phyloP scores from a whole-genome alignment of 37 sponge, comb jelly and placozoan species.

The Aplysina aerophoba region DNA sequence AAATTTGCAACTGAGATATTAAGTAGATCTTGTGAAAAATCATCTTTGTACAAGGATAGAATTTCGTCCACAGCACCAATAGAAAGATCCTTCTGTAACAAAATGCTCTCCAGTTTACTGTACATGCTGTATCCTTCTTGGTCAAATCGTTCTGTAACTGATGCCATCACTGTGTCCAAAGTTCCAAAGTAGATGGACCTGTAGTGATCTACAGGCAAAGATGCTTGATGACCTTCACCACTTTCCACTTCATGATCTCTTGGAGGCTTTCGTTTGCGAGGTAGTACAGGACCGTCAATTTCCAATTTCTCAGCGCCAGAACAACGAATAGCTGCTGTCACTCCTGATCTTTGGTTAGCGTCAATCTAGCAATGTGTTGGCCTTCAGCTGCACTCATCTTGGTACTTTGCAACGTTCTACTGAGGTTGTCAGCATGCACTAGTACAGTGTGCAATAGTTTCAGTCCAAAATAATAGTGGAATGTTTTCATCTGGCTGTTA shows the following conservation, averaged over 20 bases:
- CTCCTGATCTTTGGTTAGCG: constrained; percentile 13
- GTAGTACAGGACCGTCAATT: constrained; percentile 1
- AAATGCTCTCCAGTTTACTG: constrained; percentile 13
- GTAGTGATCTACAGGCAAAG: constrained; percentile 24
- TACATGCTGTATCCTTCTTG: constrained; percentile 30
- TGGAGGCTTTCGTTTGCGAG: constrained; percentile 5
- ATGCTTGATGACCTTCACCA: background rate
- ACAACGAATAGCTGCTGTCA: background rate
- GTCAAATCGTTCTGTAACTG: constrained; percentile 6
- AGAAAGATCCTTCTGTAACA: background rate
- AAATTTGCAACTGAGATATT: constrained; percentile 31
- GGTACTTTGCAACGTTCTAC: constrained; percentile 3
- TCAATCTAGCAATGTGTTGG: constrained; percentile 11
- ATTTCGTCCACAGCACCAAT: constrained; percentile 13
- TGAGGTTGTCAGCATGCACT: constrained; percentile 13
- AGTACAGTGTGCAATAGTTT: constrained; percentile 7
- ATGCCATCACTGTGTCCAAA: constrained; percentile 30
- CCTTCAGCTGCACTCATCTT: constrained; percentile 25
- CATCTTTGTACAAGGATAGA: constrained; percentile 22
- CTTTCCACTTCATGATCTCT: constrained; percentile 32
- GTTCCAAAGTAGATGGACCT: constrained; percentile 4
- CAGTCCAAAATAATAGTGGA: constrained; percentile 1
- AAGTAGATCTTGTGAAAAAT: constrained; percentile 18
- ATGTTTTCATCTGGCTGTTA: constrained; percentile 40
- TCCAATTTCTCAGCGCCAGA: background rate